Percentiles rank a stretch among this genome's conserved stretches.
These are phyloP conservation scores for Chloroceryle aenea DNA, from an alignment of 2,113 vertebrate genomes.

Conservation along the genomic window DNA sequence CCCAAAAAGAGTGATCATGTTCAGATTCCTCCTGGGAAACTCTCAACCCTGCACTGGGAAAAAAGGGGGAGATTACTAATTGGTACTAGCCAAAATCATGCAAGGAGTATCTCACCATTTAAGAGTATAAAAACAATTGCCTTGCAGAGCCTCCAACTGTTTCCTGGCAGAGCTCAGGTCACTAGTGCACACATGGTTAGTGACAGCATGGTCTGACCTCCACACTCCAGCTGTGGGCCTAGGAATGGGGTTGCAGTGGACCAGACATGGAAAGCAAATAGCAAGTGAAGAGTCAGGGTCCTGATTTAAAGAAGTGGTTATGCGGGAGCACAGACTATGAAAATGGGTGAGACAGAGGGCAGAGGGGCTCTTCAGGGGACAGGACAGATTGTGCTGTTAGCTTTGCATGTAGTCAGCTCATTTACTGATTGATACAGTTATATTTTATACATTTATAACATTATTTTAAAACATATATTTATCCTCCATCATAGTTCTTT, in stretches of 20 bases:
- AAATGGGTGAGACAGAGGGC: background rate
- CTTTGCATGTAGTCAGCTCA: background rate
- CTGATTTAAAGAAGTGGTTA: background rate
- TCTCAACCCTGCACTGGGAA: background rate
- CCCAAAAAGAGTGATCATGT: background rate
- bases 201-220: background rate
- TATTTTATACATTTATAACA: background rate
- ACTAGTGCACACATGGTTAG: no score
- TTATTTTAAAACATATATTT: background rate
- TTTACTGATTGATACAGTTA: background rate
- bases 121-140: background rate
- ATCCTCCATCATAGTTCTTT: background rate
- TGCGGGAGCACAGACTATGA: background rate
- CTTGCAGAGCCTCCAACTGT: background rate
- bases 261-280: background rate
- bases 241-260: background rate
- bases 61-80: background rate
- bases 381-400: background rate
- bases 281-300: background rate
- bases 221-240: background rate
- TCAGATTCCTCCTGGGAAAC: background rate
- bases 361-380: background rate
- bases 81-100: background rate
- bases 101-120: background rate
- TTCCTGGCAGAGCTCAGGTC: background rate